Conservation (phyloP, 2,113 vertebrate genomes). For the Bombycilla garrulus region DNA sequence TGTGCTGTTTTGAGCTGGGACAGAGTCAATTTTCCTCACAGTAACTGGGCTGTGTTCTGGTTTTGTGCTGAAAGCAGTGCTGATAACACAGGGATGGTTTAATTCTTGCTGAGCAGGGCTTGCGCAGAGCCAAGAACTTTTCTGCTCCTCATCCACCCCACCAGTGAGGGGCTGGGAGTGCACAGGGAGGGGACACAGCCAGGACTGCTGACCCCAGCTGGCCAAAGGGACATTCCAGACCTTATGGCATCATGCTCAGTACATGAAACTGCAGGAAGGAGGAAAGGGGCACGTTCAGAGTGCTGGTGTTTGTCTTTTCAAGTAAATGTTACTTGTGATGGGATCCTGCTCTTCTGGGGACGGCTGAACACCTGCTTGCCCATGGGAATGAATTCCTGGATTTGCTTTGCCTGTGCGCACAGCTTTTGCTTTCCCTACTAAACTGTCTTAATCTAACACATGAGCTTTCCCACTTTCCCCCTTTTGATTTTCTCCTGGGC, state of each 20-base stretch:
- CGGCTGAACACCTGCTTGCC: not conserved
- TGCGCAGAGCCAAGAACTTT: not conserved
- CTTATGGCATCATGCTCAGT: not conserved
- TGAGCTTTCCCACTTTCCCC: not conserved
- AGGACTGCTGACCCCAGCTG: not conserved
- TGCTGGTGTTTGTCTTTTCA: not conserved
- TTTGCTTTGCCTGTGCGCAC: not conserved
- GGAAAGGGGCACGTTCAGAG: not conserved
- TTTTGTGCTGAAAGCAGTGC: not conserved
- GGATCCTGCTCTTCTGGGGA: not conserved
- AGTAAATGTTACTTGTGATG: not conserved
- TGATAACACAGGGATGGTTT: not conserved
- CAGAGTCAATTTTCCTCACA: not conserved
- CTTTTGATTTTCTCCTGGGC: not conserved
- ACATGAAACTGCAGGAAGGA: not conserved
- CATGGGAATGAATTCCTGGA: not conserved
- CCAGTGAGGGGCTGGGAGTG: fast-evolving
- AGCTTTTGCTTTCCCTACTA: not conserved
- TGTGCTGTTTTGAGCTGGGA: not conserved
- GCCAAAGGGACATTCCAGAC: not conserved
- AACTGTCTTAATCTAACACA: not conserved
- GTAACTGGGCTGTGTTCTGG: not conserved
- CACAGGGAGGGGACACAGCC: not conserved
- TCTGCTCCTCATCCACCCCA: not conserved
- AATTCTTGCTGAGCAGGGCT: not conserved